Conservation (phyloP, 30 jellyfish, hydroid and myxozoan genomes). For the Nemopilema nomurai region DNA sequence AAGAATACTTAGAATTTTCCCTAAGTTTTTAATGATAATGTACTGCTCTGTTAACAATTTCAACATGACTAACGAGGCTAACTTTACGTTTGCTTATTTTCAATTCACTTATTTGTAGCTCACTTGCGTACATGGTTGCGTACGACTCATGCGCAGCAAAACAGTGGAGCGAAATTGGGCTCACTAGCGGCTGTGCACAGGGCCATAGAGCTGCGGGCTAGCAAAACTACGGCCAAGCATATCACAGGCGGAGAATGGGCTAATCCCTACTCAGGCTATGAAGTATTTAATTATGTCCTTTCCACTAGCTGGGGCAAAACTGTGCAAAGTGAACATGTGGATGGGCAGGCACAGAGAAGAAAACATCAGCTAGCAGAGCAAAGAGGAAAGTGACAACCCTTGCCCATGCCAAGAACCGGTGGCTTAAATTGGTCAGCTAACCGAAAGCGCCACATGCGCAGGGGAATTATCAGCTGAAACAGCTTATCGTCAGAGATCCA, state of each 20-base stretch:
- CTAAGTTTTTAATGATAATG: too few species aligned
- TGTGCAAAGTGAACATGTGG: neutral
- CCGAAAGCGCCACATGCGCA: neutral
- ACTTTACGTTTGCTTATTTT: too few species aligned
- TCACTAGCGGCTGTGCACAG: neutral
- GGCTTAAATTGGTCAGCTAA: neutral
- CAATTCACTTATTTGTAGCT: too few species aligned
- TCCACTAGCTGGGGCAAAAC: neutral
- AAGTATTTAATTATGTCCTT: too few species aligned
- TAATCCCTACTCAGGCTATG: too few species aligned
- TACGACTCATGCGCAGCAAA: too few species aligned
- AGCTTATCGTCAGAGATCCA: neutral
- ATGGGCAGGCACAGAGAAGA: neutral
- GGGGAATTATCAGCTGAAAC: neutral
- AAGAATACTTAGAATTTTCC: too few species aligned
- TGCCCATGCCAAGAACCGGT: neutral
- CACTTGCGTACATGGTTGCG: too few species aligned
- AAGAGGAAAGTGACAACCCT: neutral
- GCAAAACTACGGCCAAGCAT: neutral
- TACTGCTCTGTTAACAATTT: too few species aligned
- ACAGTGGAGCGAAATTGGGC: too few species aligned
- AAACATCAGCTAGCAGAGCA: neutral
- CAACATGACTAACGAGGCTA: too few species aligned
- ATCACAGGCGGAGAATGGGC: too few species aligned
- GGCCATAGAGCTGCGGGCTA: neutral